A percentile compares a stretch with the other conserved stretches of the same genome.
Evolutionary conservation across 2,113 vertebrate species (phyloP).

Genomic region (Lasiurus cinereus): DNA sequence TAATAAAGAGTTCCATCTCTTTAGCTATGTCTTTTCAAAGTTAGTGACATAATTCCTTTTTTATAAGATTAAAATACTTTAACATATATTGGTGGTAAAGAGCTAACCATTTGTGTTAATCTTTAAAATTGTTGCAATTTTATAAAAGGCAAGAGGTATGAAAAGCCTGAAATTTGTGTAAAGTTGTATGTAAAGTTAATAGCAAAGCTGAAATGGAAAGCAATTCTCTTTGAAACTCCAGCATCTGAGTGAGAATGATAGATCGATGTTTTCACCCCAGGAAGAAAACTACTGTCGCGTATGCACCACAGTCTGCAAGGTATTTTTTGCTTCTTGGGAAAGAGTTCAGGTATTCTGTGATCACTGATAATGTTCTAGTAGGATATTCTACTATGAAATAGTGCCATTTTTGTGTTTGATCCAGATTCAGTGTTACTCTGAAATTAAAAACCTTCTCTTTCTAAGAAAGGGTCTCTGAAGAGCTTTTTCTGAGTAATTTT

Average conservation of each 20-base stretch:
- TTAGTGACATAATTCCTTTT: background rate
- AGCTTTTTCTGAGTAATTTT: constrained; percentile 39
- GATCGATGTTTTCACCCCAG: constrained; percentile 1
- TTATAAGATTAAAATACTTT: background rate
- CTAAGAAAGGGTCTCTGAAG: constrained; percentile 47
- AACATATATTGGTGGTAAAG: background rate
- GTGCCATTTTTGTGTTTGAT: constrained; percentile 37
- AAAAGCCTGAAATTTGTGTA: background rate
- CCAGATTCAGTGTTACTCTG: constrained; percentile 37
- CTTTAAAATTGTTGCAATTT: constrained; percentile 10
- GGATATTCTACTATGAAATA: constrained; percentile 1
- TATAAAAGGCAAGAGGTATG: background rate
- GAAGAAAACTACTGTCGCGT: background rate
- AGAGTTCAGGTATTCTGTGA: background rate
- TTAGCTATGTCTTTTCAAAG: background rate
- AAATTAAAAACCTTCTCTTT: constrained; percentile 55
- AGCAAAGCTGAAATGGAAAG: background rate
- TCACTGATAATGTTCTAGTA: background rate
- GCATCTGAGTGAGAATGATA: background rate
- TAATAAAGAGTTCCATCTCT: background rate
- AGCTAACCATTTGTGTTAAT: background rate
- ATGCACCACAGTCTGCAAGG: background rate
- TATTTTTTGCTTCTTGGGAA: background rate
- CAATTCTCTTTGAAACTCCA: background rate
- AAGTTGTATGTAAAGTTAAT: constrained; percentile 16